phyloP scores from a whole-genome alignment of 2,113 vertebrate species.

The Macheiramphus alcinus region DNA sequence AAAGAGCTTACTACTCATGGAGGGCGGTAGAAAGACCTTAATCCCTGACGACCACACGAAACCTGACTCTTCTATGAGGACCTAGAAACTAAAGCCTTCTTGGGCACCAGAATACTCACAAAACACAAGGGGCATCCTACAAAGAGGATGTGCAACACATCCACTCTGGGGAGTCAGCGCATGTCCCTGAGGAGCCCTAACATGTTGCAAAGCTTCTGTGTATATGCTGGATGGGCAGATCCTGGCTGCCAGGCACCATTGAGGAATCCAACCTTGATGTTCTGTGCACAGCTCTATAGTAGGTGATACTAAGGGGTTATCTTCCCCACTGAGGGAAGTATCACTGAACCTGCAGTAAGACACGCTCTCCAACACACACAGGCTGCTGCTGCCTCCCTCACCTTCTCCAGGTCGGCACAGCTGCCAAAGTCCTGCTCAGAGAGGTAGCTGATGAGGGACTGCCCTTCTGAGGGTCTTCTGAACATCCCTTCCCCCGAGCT shows the following conservation, averaged over 20 bases:
- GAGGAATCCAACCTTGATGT: not conserved
- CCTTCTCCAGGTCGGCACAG: conserved; percentile 98
- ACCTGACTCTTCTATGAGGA: not conserved
- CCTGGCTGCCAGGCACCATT: not conserved
- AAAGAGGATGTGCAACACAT: not conserved
- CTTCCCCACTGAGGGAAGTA: not conserved
- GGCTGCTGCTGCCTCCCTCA: conserved; percentile 32
- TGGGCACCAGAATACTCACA: not conserved
- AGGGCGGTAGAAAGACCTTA: not conserved
- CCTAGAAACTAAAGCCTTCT: not conserved
- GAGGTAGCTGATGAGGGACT: conserved; percentile 98
- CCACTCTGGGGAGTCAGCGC: not conserved
- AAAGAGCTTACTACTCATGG: not conserved
- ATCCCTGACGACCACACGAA: not conserved
- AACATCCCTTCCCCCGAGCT: conserved; percentile 87
- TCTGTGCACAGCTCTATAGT: not conserved
- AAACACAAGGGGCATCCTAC: not conserved
- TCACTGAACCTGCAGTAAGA: not conserved
- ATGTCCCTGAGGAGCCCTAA: not conserved
- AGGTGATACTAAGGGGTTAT: not conserved
- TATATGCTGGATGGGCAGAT: not conserved
- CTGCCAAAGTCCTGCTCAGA: conserved; percentile 99
- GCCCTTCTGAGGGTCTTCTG: conserved; percentile 91
- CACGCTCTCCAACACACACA: not conserved
- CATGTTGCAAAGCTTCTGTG: not conserved